Percentiles rank a stretch among this genome's conserved stretches.
These are phyloP conservation scores for Cynodonichthys magdalenae DNA, from an alignment of 2,797 vertebrate genomes.

Conservation along the genomic window DNA sequence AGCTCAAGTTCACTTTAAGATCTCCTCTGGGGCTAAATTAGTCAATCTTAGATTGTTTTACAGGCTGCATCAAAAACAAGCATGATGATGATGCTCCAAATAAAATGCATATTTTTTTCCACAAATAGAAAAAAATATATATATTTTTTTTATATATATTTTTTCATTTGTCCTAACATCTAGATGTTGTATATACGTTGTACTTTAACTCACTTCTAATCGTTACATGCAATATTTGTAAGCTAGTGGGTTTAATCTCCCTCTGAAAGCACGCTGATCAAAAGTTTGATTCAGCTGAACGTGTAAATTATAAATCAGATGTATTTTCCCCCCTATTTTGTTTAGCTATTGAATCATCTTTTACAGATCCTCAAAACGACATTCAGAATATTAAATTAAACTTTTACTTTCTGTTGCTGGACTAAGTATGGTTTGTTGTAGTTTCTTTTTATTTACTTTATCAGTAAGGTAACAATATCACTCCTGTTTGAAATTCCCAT, in stretches of 20 bases:
- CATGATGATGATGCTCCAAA: conserved; percentile 51
- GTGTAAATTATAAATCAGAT: conserved; percentile 56
- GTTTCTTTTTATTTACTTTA: too few species aligned
- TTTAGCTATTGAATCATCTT: conserved; percentile 30
- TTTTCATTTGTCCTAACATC: conserved; percentile 35
- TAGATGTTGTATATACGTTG: conserved; percentile 9
- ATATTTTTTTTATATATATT: conserved; percentile 16
- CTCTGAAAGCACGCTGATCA: conserved; percentile 36
- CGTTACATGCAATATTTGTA: conserved; percentile 35
- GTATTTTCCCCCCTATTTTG: conserved; percentile 20
- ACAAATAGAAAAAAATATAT: background rate
- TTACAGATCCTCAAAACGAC: conserved; percentile 16
- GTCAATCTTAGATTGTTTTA: conserved; percentile 62
- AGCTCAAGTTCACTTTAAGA: conserved; percentile 71
- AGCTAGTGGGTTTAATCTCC: conserved; percentile 30
- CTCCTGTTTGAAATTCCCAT: background rate
- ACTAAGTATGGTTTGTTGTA: conserved; percentile 3
- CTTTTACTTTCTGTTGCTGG: conserved; percentile 3
- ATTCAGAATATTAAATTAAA: conserved; percentile 8
- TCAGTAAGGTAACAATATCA: too few species aligned
- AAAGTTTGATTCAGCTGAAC: conserved; percentile 45
- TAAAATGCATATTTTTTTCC: conserved; percentile 37
- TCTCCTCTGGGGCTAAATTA: conserved; percentile 72
- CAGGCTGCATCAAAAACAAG: conserved; percentile 54
- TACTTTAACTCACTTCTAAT: conserved; percentile 31